Percentiles rank a stretch among this genome's conserved stretches.
phyloP scores from a whole-genome alignment of 1,140 invertebrate species.

The Trichogramma pretiosum region DNA sequence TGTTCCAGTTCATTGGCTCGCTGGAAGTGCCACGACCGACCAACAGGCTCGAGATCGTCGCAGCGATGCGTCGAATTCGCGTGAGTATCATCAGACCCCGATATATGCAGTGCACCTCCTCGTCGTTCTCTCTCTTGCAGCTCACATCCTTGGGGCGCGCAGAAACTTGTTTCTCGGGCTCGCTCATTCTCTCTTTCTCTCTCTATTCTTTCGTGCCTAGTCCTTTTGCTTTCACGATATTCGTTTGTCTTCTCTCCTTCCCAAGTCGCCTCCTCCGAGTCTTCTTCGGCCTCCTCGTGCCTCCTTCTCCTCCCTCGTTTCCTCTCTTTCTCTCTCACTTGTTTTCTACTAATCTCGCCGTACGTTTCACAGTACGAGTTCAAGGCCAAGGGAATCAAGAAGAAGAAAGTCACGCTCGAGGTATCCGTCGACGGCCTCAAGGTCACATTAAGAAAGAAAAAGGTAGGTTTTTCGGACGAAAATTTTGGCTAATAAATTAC shows the following conservation, averaged over 20 bases:
- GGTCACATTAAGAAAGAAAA: slow-evolving; percentile 76
- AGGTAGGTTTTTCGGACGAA: no score
- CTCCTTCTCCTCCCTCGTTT: neutral
- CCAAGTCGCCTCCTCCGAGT: no score
- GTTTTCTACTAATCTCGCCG: no score
- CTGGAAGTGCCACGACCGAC: slow-evolving; percentile 92
- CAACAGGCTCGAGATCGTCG: slow-evolving; percentile 93
- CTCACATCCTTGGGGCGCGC: neutral
- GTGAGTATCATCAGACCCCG: slow-evolving; percentile 70
- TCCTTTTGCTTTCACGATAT: neutral
- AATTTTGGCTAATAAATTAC: no score
- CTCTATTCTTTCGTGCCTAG: neutral
- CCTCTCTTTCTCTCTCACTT: slow-evolving; percentile 37
- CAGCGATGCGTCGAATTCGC: slow-evolving; percentile 94
- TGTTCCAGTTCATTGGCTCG: slow-evolving; percentile 90
- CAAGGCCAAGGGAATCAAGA: slow-evolving; percentile 94
- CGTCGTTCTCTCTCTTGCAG: no score
- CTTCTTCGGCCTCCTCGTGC: neutral
- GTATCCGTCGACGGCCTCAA: slow-evolving; percentile 91
- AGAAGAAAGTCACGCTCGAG: slow-evolving; percentile 91
- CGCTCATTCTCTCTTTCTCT: neutral
- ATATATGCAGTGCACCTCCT: no score
- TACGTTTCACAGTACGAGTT: slow-evolving; percentile 97
- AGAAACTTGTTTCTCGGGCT: slow-evolving; percentile 7
- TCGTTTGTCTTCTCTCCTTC: neutral